Conservation (phyloP, 2,888 invertebrate genomes). For the Troides oblongomaculatus region DNA sequence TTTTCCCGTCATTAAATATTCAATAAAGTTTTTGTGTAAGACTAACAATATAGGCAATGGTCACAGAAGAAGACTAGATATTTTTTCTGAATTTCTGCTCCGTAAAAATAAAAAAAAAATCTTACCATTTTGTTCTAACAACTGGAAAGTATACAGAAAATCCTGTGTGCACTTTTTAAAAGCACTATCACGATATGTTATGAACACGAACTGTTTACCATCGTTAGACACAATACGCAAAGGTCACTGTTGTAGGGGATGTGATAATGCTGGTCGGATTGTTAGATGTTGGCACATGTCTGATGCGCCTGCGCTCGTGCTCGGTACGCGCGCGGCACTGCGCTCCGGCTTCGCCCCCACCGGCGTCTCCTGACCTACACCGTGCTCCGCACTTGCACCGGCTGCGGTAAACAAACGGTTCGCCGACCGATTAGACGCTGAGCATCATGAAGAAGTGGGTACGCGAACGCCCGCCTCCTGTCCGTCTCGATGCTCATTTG, state of each 20-base stretch:
- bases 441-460: constrained; percentile 51
- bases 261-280: constrained; percentile 40
- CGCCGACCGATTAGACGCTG: constrained; percentile 73
- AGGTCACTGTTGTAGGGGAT: constrained; percentile 57
- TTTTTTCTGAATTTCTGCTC: constrained; percentile 34
- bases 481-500: constrained; percentile 58
- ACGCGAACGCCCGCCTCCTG: constrained; percentile 45
- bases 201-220: constrained; percentile 59
- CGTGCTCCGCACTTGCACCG: constrained; percentile 56
- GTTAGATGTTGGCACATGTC: constrained; percentile 57
- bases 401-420: constrained; percentile 77
- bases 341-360: constrained; percentile 50
- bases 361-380: constrained; percentile 70
- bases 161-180: constrained; percentile 52
- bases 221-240: constrained; percentile 60
- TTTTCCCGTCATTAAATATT: neutral
- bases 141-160: constrained; percentile 20
- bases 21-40: neutral
- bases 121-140: constrained; percentile 26
- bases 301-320: constrained; percentile 59
- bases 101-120: constrained; percentile 3
- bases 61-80: constrained; percentile 40
- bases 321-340: constrained; percentile 55
- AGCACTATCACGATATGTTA: constrained; percentile 60
- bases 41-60: constrained; percentile 28